Evolutionary conservation across 2,113 vertebrate species (phyloP), one percentile per base, ranked within the genome.

Genomic region (Dicaeum eximium): DNA sequence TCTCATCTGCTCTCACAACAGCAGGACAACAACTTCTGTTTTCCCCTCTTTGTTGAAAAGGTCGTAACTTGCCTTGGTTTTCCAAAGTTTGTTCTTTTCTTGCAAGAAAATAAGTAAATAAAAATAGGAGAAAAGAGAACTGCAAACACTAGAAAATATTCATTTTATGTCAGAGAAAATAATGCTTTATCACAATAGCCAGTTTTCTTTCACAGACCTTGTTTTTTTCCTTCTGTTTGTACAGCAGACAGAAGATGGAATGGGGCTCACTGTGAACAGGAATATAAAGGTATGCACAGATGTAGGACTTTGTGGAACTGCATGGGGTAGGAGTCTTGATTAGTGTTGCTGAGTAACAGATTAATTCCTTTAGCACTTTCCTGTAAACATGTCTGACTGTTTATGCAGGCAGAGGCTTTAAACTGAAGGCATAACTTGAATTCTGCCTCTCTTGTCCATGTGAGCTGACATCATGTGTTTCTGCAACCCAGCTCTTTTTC

Each of bases 331-430:
- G 61, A 91, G 86, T 44, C 91, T 95, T 96, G 91, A 97, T 96
- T 96, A 97, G 93, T 95, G 95, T 97, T 97, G 95, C 96, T 96
- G 94, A 95, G 96, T 95, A 97, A 97, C 93, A 96, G 93, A 95
- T 95, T 95, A 96, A 97, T 96, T 96, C 93, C 91, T 97, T 96
- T 66, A 95, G 94, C 73, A 53, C 80, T 96, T 94, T 93, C 65
- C 65, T 0, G n/a, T 91, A 95, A 95, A 95, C 84, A 75, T 47
- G 61, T 86, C 80, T 74, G 60, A 44, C 95, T 92, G 48, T 81
- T 88, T 58, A 33, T 86, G 80, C 51, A 92, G 79, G 80, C 64
- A 92, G 61, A 51, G 75, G 75, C 64, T 93, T 80, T 95, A 94
- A 92, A 86, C 44, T 50, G 75, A 86, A 31, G 3, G 37, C 72